Evolutionary conservation across 2,888 invertebrate genomes (phyloP).

Genomic region (Lochmaea crataegi): DNA sequence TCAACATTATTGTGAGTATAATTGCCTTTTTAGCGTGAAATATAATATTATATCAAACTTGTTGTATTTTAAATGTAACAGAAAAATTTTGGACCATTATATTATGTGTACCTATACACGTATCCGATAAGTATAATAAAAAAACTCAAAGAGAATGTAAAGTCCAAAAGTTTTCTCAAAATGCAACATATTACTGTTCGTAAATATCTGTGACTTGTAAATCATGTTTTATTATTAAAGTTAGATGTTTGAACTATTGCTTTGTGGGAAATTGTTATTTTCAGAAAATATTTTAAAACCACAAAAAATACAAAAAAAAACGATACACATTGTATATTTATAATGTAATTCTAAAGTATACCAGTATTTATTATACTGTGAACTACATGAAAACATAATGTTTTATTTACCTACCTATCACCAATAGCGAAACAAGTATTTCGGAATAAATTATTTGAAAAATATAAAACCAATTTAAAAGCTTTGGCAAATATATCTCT

Average conservation of each 20-base stretch:
- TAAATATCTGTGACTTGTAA: constrained; percentile 65
- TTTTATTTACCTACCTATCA: constrained; percentile 50
- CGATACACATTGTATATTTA: constrained; percentile 70
- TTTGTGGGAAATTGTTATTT: constrained; percentile 70
- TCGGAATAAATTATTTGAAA: too few species aligned
- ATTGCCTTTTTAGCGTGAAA: constrained; percentile 66
- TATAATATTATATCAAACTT: constrained; percentile 60
- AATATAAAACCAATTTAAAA: too few species aligned
- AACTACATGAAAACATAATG: constrained; percentile 63
- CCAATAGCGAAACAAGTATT: too few species aligned
- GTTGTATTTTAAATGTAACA: constrained; percentile 62
- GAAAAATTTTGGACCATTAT: constrained; percentile 56
- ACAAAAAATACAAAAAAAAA: constrained; percentile 65
- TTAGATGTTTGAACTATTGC: constrained; percentile 67
- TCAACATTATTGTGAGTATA: constrained; percentile 65
- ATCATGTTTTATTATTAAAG: constrained; percentile 64
- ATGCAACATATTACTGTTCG: constrained; percentile 64
- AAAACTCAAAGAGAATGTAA: not conserved
- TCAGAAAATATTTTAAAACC: constrained; percentile 68
- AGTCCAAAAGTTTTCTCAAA: constrained; percentile 54
- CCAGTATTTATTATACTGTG: constrained; percentile 70
- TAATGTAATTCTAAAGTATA: constrained; percentile 70
- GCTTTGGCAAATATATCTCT: too few species aligned
- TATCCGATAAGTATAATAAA: constrained; percentile 20
- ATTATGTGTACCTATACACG: constrained; percentile 33